Evolutionary conservation across 2,888 invertebrate genomes (phyloP).

Genomic region (Melinopterus prodromus): DNA sequence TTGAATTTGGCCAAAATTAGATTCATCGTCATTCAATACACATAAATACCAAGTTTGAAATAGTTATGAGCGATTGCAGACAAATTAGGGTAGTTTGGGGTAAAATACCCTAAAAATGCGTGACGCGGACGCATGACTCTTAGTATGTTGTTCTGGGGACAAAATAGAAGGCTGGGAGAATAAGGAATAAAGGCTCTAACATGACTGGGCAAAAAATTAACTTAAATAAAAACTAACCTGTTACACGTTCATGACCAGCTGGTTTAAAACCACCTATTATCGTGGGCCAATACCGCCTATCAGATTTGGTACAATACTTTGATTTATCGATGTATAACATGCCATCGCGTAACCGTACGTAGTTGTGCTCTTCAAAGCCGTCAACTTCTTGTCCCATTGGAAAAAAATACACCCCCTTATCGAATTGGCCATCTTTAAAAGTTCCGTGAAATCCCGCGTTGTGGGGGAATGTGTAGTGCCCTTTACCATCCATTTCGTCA

Average conservation of each 20-base stretch:
- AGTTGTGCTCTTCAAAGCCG: conserved; percentile 61
- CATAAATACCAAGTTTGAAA: too few species aligned
- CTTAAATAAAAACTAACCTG: conserved; percentile 49
- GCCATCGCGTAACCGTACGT: conserved; percentile 70
- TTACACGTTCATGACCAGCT: conserved; percentile 69
- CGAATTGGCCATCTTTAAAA: conserved; percentile 74
- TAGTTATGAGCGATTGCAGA: too few species aligned
- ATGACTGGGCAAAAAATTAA: too few species aligned
- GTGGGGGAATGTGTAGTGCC: conserved; percentile 18
- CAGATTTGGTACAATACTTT: conserved; percentile 72
- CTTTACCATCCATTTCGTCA: not conserved
- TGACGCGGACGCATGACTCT: too few species aligned
- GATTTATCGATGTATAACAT: conserved; percentile 65
- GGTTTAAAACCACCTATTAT: conserved; percentile 68
- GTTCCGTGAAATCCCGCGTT: conserved; percentile 65
- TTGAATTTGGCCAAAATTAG: too few species aligned
- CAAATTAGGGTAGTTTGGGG: too few species aligned
- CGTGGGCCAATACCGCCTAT: conserved; percentile 66
- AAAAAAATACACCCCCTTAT: conserved; percentile 69
- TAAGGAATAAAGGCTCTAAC: too few species aligned
- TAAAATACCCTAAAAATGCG: too few species aligned
- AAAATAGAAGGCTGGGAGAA: too few species aligned
- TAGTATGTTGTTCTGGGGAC: too few species aligned
- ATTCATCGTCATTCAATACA: too few species aligned
- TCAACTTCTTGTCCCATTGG: conserved; percentile 69